Conservation (phyloP, 2,113 vertebrate species). For the Ammodytes dubius region DNA sequence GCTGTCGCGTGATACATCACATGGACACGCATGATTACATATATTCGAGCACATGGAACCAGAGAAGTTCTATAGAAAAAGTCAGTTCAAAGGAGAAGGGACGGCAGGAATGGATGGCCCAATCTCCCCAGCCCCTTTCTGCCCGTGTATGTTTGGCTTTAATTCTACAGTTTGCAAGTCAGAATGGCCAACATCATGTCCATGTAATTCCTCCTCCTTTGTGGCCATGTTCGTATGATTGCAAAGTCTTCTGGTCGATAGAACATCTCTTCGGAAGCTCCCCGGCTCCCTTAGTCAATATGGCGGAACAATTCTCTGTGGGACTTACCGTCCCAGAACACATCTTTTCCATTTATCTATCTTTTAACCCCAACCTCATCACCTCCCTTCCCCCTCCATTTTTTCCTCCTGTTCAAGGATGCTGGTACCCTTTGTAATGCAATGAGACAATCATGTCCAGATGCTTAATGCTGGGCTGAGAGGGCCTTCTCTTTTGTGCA, state of each 20-base stretch:
- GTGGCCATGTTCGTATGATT: slow-evolving; percentile 56
- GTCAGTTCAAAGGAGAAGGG: slow-evolving; percentile 2
- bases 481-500: slow-evolving; percentile 56
- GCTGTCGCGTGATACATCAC: slow-evolving; percentile 70
- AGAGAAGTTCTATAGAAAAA: slow-evolving; percentile 18
- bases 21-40: slow-evolving; percentile 56
- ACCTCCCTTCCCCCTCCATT: background rate
- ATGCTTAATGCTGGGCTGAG: slow-evolving; percentile 61
- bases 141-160: slow-evolving; percentile 22
- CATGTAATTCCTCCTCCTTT: slow-evolving; percentile 53
- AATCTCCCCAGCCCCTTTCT: background rate
- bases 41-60: slow-evolving; percentile 7
- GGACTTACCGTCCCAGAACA: slow-evolving; percentile 59
- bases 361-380: slow-evolving; percentile 16
- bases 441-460: slow-evolving; percentile 79
- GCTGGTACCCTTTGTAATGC: slow-evolving; percentile 75
- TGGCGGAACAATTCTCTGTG: slow-evolving; percentile 59
- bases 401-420: slow-evolving; percentile 60
- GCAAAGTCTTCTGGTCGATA: slow-evolving; percentile 70
- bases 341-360: slow-evolving; percentile 63
- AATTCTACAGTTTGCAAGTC: slow-evolving; percentile 43
- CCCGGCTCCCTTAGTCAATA: slow-evolving; percentile 68
- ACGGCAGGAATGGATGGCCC: background rate
- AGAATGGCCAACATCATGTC: slow-evolving; percentile 30
- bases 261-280: slow-evolving; percentile 67